Evolutionary conservation across 2,888 invertebrate species (phyloP).

Genomic region (Alsophila aescularia): DNA sequence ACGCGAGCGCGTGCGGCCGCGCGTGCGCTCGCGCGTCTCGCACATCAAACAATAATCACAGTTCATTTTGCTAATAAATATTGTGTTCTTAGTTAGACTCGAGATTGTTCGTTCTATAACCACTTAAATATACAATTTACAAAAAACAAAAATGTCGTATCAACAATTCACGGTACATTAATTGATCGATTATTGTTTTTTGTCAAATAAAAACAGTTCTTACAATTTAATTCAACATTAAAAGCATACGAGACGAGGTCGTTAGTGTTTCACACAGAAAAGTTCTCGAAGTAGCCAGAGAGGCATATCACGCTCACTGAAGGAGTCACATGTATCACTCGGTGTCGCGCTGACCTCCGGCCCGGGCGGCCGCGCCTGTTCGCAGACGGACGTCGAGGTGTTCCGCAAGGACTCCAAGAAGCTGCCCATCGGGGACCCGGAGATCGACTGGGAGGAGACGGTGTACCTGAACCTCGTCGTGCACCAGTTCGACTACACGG

Average conservation of each 20-base stretch:
- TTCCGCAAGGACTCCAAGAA: constrained; percentile 98
- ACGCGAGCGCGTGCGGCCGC: constrained; percentile 5
- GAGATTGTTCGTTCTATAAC: constrained; percentile 67
- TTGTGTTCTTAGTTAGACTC: constrained; percentile 65
- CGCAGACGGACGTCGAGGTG: constrained; percentile 97
- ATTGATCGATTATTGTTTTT: constrained; percentile 65
- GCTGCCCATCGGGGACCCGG: constrained; percentile 97
- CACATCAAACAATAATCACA: constrained; percentile 67
- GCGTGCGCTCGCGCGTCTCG: constrained; percentile 40
- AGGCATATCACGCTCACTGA: constrained; percentile 23
- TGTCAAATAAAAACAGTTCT: constrained; percentile 59
- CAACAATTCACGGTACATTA: constrained; percentile 57
- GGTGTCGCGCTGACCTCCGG: constrained; percentile 11
- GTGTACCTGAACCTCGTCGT: constrained; percentile 98
- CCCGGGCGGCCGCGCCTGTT: constrained; percentile 47
- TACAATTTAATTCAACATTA: constrained; percentile 67
- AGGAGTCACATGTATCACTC: constrained; percentile 22
- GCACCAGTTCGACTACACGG: constrained; percentile 99
- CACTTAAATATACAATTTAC: constrained; percentile 76
- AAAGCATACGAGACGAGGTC: constrained; percentile 58
- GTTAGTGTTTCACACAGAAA: constrained; percentile 17
- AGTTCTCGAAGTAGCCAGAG: constrained; percentile 23
- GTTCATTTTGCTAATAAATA: constrained; percentile 76
- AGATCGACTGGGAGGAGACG: constrained; percentile 99
- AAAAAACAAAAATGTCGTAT: constrained; percentile 68